Base-by-base conservation (phyloP, 2,888 invertebrate species). In the Nemotelus pantherinus region DNA sequence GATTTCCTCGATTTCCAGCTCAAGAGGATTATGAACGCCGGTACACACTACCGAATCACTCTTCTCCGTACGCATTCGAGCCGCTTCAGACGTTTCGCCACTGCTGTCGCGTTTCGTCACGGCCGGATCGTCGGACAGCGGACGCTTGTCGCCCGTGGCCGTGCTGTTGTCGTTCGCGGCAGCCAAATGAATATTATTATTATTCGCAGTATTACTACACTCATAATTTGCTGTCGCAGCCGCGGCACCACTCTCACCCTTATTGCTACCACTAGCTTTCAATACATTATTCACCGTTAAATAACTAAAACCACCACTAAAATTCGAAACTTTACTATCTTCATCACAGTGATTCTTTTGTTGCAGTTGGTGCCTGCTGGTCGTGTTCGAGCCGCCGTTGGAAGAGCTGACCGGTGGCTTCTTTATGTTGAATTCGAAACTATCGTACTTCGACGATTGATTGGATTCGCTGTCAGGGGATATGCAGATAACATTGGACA, bases 41-140 rank as follows among this genome's bases (percentile, higher is more conserved):
- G 79, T 79, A 75, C 74, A 79, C 47, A 77, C 57, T 6, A 81
- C 81, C 45, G 80, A 81, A 78, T 81, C 81, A 79, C 78, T 80
- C 75, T 77, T 79, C 58, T 81, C 80, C 41, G 76, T 77, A 50
- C 72, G 79, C 63, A 74, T 72, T 67, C 74, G 77, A 10, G 79
- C 76, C 3, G 77, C 76, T 63, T 77, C 76, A 39, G 78, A 77
- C 25, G 72, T 77, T 76, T 80, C 78, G 67, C 78, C 76, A 47
- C 76, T 76, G 77, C 78, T 77, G 53, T 80, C 77, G 55, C 78
- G 77, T 65, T 80, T 77, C 47, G 72, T 68, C 55, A 77, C 77
- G 2, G 76, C 68, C 45, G 77, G 57, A 68, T 76, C 78, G 67
- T 77, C 80, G 41, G 78, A 76, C 4, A 76, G 63, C 48, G 76